Evolutionary conservation across 2,888 invertebrate species (phyloP), one percentile per base, ranked within the genome.

Genomic region (Pyrrhia umbra): DNA sequence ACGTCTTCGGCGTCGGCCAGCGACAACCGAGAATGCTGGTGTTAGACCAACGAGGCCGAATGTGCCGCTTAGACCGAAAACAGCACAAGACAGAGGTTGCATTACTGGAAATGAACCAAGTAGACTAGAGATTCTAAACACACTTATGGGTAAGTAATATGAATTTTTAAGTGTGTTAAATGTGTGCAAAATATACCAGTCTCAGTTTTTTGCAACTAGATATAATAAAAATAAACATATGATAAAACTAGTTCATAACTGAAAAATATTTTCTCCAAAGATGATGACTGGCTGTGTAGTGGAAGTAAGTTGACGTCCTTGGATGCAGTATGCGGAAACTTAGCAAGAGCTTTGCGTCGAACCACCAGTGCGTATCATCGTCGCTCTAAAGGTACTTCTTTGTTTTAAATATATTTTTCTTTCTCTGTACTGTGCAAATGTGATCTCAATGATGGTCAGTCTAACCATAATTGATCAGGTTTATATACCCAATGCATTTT

Each of bases 291-390:
- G 94, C 86, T 90, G 2, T 88, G 90, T 78, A 89, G 92, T 64
- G 92, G 93, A 16, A 95, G 95, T 77, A 86, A 86, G 57, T 74
- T 95, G 77, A 95, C 95, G 0, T 95, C 95, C 0, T 87, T 89
- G 18, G 86, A 83, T 2, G 86, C 95, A 0, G 93, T 95, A 5
- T 95, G 95, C 64, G 95, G 95, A 0, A 95, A 95, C 71, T 77
- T 95, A 68, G 90, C 94, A 16, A 87, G 87, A 21, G 91, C 94
- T 6, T 69, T 95, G 50, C 88, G 94, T 9, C 82, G 92, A n/a
- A 81, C 88, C 2, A 58, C 75, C 2, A 80, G 84, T 1, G 58
- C 50, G 4, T 63, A 59, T 47, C 52, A 54, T 4, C 66, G 60
- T 21, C 64, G 56, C 6, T 10, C 27, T 54, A 65, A 46, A 77